Evolutionary conservation across 2,113 vertebrate species (phyloP).

Genomic region (Kryptolebias marmoratus): DNA sequence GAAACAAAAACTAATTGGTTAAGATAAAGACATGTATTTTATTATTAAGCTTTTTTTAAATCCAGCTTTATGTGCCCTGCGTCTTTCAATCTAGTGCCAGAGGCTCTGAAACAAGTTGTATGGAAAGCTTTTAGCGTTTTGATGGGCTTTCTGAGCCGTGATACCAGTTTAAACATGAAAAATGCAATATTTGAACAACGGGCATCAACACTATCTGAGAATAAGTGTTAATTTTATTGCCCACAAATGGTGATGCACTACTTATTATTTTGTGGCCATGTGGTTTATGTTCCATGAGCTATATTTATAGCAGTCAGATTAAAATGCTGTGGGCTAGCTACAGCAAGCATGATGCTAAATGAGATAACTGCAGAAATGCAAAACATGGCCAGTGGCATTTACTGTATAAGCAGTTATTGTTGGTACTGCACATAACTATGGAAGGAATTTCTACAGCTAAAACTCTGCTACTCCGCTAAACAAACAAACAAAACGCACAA

Average conservation of each 20-base stretch:
- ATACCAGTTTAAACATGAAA: background rate
- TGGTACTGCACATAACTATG: background rate
- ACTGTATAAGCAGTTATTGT: background rate
- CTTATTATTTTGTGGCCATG: background rate
- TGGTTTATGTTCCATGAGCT: conserved; percentile 1
- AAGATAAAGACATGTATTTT: too few relatives aligned
- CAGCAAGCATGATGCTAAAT: background rate
- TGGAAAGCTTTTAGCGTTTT: too few relatives aligned
- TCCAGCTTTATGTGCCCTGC: too few relatives aligned
- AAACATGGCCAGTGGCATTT: background rate
- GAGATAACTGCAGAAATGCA: background rate
- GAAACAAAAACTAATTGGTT: too few relatives aligned
- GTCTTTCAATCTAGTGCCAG: too few relatives aligned
- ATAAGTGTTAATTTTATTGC: background rate
- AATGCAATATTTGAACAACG: background rate
- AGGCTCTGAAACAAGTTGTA: too few relatives aligned
- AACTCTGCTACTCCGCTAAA: too few relatives aligned
- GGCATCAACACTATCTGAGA: background rate
- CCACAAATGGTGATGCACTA: background rate
- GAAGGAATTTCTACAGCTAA: too few relatives aligned
- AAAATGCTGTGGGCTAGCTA: background rate
- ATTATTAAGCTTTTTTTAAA: too few relatives aligned
- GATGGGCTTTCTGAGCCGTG: background rate
- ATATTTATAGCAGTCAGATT: background rate
- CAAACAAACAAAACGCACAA: too few relatives aligned